Conservation (phyloP, 2,888 invertebrate genomes). For the Drosophila affinis region DNA sequence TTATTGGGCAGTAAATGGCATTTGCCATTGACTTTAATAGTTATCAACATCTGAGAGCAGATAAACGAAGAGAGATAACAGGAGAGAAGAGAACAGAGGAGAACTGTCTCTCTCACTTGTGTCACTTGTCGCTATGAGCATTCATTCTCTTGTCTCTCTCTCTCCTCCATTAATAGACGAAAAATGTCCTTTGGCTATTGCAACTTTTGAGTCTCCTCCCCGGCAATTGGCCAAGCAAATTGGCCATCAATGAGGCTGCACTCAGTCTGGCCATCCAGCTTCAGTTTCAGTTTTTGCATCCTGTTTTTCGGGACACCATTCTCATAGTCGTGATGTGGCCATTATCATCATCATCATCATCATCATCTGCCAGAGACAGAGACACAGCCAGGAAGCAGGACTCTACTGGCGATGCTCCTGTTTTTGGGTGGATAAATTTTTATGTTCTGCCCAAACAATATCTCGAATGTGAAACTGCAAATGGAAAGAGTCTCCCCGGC, state of each 20-base stretch:
- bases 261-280: constrained; percentile 22
- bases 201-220: constrained; percentile 44
- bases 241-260: constrained; percentile 67
- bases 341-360: neutral
- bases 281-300: constrained; percentile 45
- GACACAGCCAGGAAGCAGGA: neutral
- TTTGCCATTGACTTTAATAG: constrained; percentile 56
- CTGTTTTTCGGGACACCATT: constrained; percentile 17
- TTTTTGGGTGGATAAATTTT: constrained; percentile 28
- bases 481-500: constrained; percentile 4
- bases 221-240: constrained; percentile 68
- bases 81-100: neutral
- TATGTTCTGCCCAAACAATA: constrained; percentile 39
- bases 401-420: constrained; percentile 8
- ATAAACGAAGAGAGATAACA: constrained; percentile 7
- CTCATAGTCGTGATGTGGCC: neutral
- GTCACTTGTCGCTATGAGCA: too few relatives aligned
- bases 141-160: neutral
- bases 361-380: neutral
- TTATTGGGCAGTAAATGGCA: constrained; percentile 49
- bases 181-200: constrained; percentile 42
- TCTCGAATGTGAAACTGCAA: constrained; percentile 6
- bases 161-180: constrained; percentile 42
- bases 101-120: neutral
- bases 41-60: constrained; percentile 25